A percentile compares a stretch with the other conserved stretches of the same genome.
Evolutionary conservation across 2,113 vertebrate genomes (phyloP).

Genomic region (Stigmatopora argus): DNA sequence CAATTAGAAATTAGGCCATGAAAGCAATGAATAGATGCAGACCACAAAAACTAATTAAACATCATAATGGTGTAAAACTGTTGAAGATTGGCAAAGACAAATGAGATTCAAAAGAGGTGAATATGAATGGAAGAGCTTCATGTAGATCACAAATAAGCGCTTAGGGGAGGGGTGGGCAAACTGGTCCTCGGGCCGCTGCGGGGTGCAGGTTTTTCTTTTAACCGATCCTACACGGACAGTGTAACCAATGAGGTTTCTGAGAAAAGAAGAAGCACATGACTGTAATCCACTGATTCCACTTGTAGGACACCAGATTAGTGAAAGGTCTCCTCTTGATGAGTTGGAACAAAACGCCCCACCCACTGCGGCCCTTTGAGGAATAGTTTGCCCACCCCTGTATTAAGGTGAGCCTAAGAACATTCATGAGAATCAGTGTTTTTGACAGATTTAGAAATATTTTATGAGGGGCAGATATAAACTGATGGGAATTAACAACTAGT

Average conservation of each 20-base stretch:
- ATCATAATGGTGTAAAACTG: neutral
- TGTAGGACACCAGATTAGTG: no score
- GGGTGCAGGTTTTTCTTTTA: no score
- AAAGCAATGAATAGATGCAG: neutral
- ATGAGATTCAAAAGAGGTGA: neutral
- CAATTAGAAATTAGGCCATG: neutral
- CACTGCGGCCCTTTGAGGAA: no score
- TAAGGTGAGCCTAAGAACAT: neutral
- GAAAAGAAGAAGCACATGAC: no score
- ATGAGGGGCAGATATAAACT: neutral
- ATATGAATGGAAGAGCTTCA: neutral
- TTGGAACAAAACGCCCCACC: no score
- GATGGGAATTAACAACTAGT: neutral
- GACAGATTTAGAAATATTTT: neutral
- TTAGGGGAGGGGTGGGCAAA: neutral
- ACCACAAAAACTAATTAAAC: neutral
- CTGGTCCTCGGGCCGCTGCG: no score
- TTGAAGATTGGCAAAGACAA: neutral
- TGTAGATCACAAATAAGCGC: neutral
- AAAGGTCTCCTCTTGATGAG: no score
- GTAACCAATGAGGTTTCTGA: no score
- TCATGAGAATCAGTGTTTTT: neutral
- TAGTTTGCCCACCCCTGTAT: no score
- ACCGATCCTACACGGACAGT: no score
- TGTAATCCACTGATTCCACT: no score